phyloP scores from a whole-genome alignment of 2,797 vertebrate species.

The Argentina silus region DNA sequence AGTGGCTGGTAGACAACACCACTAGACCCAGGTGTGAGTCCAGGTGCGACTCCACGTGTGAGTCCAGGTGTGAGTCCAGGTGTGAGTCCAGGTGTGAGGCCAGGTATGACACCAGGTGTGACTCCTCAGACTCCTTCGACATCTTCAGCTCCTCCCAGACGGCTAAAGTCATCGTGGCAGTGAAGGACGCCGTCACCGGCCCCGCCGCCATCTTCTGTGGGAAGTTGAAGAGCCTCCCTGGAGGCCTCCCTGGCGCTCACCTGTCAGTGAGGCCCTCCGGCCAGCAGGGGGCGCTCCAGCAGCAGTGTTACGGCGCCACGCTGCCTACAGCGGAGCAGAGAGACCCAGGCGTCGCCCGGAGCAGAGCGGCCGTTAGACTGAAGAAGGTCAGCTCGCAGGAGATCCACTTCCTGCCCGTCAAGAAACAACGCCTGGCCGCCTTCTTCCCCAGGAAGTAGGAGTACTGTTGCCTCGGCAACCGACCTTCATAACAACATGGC shows the following conservation, averaged over 20 bases:
- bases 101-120: too few species aligned
- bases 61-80: too few species aligned
- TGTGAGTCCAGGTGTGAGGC: too few species aligned
- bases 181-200: conserved; percentile 93
- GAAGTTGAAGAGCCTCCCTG: conserved; percentile 95
- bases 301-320: conserved; percentile 85
- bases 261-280: conserved; percentile 90
- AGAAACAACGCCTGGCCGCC: conserved; percentile 93
- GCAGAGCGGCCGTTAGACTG: conserved; percentile 90
- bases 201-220: conserved; percentile 89
- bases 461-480: too few species aligned
- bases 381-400: conserved; percentile 99
- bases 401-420: conserved; percentile 97
- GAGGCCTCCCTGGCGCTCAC: conserved; percentile 97
- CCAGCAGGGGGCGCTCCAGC: conserved; percentile 84
- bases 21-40: conserved; percentile 51
- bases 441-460: conserved; percentile 3
- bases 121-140: conserved; percentile 89
- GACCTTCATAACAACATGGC: too few species aligned
- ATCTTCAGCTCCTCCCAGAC: conserved; percentile 90
- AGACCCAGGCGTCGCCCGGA: conserved; percentile 85
- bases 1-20: conserved; percentile 84
- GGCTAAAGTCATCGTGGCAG: conserved; percentile 95
- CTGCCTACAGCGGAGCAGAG: conserved; percentile 78
- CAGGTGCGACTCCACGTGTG: too few species aligned